These are phyloP conservation scores for Athalia cordata DNA, from an alignment of 2,888 invertebrate genomes.

Conservation along the genomic window DNA sequence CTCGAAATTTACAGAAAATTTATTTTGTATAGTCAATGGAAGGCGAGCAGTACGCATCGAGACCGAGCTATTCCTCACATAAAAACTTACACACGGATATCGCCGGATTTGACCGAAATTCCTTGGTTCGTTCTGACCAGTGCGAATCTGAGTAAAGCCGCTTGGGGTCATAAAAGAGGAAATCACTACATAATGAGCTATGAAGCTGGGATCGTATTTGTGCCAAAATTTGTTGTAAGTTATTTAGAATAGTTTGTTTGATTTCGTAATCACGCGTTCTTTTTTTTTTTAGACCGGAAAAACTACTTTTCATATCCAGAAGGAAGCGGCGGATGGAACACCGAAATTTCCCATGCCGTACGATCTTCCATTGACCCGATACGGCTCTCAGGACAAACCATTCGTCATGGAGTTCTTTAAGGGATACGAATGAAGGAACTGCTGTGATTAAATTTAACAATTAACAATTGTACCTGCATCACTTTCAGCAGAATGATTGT, in stretches of 20 bases:
- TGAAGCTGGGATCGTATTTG: conserved; percentile 92
- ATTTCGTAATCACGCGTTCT: background rate
- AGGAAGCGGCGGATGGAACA: conserved; percentile 55
- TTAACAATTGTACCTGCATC: too few species aligned
- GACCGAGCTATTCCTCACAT: conserved; percentile 95
- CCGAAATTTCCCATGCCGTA: conserved; percentile 83
- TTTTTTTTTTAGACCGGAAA: conserved; percentile 76
- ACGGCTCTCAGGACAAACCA: conserved; percentile 81
- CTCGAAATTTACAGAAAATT: background rate
- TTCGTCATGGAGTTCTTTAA: conserved; percentile 80
- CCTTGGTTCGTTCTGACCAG: conserved; percentile 94
- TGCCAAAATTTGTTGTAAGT: conserved; percentile 89
- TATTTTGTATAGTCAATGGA: conserved; percentile 86
- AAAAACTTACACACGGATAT: conserved; percentile 89
- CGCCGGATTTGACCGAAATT: conserved; percentile 79
- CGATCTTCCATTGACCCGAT: conserved; percentile 87
- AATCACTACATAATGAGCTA: conserved; percentile 85
- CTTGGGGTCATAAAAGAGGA: conserved; percentile 88
- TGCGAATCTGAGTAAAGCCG: conserved; percentile 97
- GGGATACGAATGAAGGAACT: conserved; percentile 34
- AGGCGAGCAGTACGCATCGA: conserved; percentile 81
- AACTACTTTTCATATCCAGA: conserved; percentile 76
- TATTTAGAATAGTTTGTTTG: background rate
- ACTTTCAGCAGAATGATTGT: background rate
- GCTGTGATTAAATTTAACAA: background rate